Conservation (phyloP, 2,113 vertebrate species). For the Eurystomus gularis region DNA sequence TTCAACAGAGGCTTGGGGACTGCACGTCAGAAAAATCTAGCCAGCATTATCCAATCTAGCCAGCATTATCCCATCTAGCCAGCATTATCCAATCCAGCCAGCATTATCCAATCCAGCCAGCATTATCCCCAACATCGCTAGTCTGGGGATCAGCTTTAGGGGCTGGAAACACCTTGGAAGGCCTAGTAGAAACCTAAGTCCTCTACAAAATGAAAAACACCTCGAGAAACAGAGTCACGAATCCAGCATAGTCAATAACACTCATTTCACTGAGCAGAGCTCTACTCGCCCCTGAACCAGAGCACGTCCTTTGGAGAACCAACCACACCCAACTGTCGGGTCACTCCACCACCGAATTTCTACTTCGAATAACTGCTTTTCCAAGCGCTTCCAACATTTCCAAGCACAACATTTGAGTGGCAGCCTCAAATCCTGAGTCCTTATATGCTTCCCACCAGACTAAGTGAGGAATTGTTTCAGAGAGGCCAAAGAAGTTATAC, state of each 20-base stretch:
- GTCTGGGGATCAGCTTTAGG: neutral
- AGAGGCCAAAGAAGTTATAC: neutral
- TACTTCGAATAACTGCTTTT: neutral
- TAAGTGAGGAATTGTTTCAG: neutral
- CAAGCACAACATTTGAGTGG: neutral
- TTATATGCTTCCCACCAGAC: neutral
- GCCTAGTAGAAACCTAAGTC: neutral
- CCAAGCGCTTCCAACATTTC: neutral
- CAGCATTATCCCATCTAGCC: neutral
- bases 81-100: neutral
- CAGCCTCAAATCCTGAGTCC: neutral
- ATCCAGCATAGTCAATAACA: rapidly evolving
- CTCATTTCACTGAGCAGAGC: rapidly evolving
- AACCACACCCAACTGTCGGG: neutral
- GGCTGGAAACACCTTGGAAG: neutral
- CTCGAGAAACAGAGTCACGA: neutral
- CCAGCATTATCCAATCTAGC: too few species aligned
- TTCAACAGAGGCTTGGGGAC: neutral
- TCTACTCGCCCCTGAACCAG: neutral
- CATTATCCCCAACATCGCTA: neutral
- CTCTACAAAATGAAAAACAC: neutral
- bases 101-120: too few species aligned
- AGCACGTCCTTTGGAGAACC: neutral
- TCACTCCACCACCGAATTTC: neutral
- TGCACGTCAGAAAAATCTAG: neutral